A percentile compares a stretch with the other conserved stretches of the same genome.
These are phyloP conservation scores for Limnephilus lunatus DNA, from an alignment of 2,888 invertebrate genomes.

Conservation along the genomic window DNA sequence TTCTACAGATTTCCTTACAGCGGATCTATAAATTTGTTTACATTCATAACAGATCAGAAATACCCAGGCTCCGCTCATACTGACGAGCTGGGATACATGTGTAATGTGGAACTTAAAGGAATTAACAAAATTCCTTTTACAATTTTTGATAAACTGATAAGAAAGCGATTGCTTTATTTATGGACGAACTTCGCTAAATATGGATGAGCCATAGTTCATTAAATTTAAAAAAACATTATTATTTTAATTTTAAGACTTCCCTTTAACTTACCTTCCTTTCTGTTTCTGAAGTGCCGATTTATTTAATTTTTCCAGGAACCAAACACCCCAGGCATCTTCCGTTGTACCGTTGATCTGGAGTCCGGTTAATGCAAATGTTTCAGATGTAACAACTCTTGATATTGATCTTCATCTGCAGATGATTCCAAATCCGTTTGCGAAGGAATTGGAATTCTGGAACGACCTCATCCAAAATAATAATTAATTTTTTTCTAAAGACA, in stretches of 20 bases:
- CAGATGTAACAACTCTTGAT: not conserved
- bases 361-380: not conserved
- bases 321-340: not conserved
- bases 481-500: not conserved
- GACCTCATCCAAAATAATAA: not conserved
- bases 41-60: not conserved
- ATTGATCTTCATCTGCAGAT: not conserved
- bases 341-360: not conserved
- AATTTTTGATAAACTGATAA: not conserved
- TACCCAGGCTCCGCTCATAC: slow-evolving; percentile 54
- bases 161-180: not conserved
- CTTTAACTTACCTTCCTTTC: too few species aligned
- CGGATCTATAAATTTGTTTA: slow-evolving; percentile 43
- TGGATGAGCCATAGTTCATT: not conserved
- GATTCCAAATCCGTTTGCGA: not conserved
- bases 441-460: not conserved
- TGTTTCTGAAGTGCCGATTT: not conserved
- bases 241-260: too few species aligned
- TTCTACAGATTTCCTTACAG: slow-evolving; percentile 54
- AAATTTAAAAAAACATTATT: too few species aligned
- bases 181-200: not conserved
- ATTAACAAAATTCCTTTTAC: not conserved
- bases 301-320: not conserved
- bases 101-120: not conserved
- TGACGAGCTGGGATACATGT: slow-evolving; percentile 55